Percentiles rank a stretch among this genome's conserved stretches.
Evolutionary conservation across 2,113 vertebrate genomes (phyloP).

Genomic region (Camelus dromedarius): DNA sequence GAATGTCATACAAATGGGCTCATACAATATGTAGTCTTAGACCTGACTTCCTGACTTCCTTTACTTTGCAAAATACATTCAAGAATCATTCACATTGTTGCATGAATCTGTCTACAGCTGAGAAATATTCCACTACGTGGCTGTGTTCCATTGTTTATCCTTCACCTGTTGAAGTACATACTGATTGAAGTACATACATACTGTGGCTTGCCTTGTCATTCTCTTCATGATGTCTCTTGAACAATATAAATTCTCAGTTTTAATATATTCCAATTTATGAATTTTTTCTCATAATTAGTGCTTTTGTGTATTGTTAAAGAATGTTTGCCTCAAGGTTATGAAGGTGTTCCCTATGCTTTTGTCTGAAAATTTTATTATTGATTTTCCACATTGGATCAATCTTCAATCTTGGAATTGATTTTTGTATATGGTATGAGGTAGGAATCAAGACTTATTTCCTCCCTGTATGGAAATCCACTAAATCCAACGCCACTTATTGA

Average conservation of each 20-base stretch:
- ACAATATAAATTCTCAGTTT: slow-evolving; percentile 37
- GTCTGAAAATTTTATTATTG: neutral
- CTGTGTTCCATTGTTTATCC: neutral
- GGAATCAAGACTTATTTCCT: neutral
- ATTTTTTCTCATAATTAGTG: neutral
- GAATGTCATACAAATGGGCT: neutral
- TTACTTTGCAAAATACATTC: neutral
- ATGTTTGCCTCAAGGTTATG: neutral
- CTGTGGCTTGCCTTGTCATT: neutral
- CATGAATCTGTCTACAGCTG: neutral
- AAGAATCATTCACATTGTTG: neutral
- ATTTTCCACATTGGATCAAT: neutral
- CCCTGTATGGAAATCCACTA: neutral
- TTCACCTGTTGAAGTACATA: neutral
- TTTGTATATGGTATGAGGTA: neutral
- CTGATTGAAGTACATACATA: neutral
- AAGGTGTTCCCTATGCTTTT: neutral
- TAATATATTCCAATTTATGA: neutral
- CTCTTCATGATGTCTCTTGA: slow-evolving; percentile 33
- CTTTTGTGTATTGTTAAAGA: slow-evolving; percentile 15
- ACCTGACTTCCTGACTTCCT: neutral
- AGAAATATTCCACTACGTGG: neutral
- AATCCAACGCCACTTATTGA: neutral
- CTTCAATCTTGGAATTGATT: neutral
- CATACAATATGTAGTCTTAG: neutral